Conservation (phyloP, 2,113 vertebrate species). For the Ophiodon elongatus region DNA sequence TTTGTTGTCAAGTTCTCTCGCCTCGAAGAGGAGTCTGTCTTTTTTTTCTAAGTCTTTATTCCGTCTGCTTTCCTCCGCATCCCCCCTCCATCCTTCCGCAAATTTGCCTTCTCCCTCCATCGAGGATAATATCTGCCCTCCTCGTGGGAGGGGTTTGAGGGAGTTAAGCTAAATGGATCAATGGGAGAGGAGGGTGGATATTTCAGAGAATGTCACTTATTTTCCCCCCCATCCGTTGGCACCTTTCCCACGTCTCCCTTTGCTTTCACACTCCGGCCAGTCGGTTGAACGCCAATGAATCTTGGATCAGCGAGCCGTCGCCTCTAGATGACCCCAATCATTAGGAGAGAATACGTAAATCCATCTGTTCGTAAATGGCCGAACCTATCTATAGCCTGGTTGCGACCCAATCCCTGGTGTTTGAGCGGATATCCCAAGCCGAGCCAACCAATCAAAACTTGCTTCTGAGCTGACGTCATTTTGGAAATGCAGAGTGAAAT, state of each 20-base stretch:
- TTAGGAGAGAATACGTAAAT: constrained; percentile 61
- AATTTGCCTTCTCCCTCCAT: constrained; percentile 56
- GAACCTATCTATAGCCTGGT: constrained; percentile 32
- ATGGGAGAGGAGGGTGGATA: constrained; percentile 53
- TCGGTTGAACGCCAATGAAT: constrained; percentile 44
- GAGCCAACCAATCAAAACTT: constrained; percentile 64
- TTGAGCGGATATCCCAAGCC: constrained; percentile 55
- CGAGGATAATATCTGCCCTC: constrained; percentile 61
- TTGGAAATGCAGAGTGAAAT: constrained; percentile 46
- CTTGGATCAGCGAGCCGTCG: constrained; percentile 51
- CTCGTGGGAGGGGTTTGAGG: constrained; percentile 59
- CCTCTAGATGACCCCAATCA: constrained; percentile 63
- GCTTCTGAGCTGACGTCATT: constrained; percentile 36
- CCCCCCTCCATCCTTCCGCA: constrained; percentile 42
- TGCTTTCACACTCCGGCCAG: constrained; percentile 40
- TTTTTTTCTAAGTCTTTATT: constrained; percentile 54
- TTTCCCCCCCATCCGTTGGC: constrained; percentile 28
- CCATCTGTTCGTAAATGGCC: constrained; percentile 66
- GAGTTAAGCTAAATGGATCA: constrained; percentile 67
- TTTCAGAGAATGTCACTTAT: constrained; percentile 56
- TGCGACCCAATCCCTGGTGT: constrained; percentile 53
- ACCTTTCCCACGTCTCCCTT: constrained; percentile 66
- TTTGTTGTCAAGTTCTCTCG: constrained; percentile 27
- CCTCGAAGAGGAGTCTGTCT: constrained; percentile 27
- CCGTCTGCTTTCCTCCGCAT: constrained; percentile 39